Evolutionary conservation across 2,797 vertebrate genomes (phyloP), one percentile per base, ranked within the genome.

Genomic region (Threskiornis aethiopicus): DNA sequence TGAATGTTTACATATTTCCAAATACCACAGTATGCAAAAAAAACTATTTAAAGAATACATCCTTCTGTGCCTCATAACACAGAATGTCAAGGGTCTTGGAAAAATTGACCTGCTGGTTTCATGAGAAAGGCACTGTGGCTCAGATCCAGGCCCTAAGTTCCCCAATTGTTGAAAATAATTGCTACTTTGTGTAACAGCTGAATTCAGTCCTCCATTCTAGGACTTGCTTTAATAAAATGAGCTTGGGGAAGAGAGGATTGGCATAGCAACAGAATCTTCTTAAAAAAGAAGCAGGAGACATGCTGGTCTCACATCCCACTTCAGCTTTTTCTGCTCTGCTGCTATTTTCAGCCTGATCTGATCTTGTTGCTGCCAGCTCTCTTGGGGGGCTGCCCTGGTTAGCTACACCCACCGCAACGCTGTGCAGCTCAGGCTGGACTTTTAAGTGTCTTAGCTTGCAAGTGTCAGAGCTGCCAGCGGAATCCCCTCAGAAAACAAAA

Each of bases 131-230:
- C 89, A 0, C 84, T 29, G 88, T 97, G 98, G 98, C 97, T 98
- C 96, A 96, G 87, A 95, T 97, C 96, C 96, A 96, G 94, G 80
- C 69, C 37, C 2, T 75, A 83, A 97, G 75, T 76, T 92, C 57
- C 75, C 78, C 83, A 55, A 61, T 97, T 98, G 97, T 96, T 88
- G 57, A 96, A 97, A 98, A 98, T 98, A 99, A 99, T 98, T 96
- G 97, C 62, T 58, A 97, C 98, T 99, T 98, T 99, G 98, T 98
- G 89, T 84, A 95, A 96, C 82, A 96, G 98, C 94, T 97, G 97
- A 98, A 98, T 98, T 97, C 97, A 90, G 94, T 87, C 92, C 91
- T 93, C 97, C 96, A 97, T 97, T 91, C 88, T 90, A 97, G 95
- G 96, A 96, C 96, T 97, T 96, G 96, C 97, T 98, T 96, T 98